Percentiles rank a stretch among this genome's conserved stretches.
Conservation (phyloP, 2,888 invertebrate genomes). For the Harpalus rufipes region DNA sequence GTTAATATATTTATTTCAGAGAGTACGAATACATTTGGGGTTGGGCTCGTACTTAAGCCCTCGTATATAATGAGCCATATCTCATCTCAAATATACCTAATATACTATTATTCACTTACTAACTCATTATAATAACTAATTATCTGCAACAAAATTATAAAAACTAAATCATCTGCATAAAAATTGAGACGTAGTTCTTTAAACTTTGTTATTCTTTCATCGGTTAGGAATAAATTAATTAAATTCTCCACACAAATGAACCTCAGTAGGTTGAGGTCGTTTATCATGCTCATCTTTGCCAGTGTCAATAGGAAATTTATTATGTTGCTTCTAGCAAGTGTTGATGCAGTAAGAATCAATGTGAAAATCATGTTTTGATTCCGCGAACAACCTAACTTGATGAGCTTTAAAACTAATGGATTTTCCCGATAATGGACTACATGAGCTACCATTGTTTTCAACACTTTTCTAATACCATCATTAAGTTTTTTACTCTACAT, state of each 20-base stretch:
- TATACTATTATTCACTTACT: too few relatives aligned
- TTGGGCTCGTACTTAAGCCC: too few relatives aligned
- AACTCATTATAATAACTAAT: too few relatives aligned
- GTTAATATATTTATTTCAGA: too few relatives aligned
- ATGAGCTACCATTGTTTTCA: slow-evolving; percentile 6
- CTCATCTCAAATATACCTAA: too few relatives aligned
- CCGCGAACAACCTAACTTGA: neutral
- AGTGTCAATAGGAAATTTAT: slow-evolving; percentile 23
- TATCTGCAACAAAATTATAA: too few relatives aligned
- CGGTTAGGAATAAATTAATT: neutral
- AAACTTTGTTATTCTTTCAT: too few relatives aligned
- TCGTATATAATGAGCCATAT: too few relatives aligned
- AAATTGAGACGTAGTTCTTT: too few relatives aligned
- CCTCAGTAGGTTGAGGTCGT: neutral
- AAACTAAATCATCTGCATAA: too few relatives aligned
- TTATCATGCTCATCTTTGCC: slow-evolving; percentile 14
- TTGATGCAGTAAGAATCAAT: slow-evolving; percentile 16
- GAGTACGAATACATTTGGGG: too few relatives aligned
- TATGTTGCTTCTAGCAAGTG: slow-evolving; percentile 20
- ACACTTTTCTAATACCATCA: slow-evolving; percentile 2
- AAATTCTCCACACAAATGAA: neutral
- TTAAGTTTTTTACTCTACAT: neutral
- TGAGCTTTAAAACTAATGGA: slow-evolving; percentile 29
- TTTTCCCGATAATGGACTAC: slow-evolving; percentile 20
- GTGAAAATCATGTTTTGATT: slow-evolving; percentile 31